These are phyloP conservation scores for Epinephelus moara DNA, from an alignment of 2,113 vertebrate genomes.

Conservation along the genomic window DNA sequence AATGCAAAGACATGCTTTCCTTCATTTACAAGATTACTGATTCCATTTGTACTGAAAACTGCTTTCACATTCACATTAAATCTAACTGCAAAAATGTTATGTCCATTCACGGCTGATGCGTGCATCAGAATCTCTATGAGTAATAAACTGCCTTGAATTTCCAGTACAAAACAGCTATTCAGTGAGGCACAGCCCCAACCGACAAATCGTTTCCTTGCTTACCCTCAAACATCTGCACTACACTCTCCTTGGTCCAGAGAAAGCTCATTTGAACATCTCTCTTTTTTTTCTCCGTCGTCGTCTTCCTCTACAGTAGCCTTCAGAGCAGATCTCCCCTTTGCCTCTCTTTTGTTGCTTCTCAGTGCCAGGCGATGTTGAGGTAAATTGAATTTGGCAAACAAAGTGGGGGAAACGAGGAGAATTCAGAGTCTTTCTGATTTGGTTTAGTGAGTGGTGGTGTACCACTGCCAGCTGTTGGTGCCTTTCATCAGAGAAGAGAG, in stretches of 20 bases:
- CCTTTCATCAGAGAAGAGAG: constrained; percentile 88
- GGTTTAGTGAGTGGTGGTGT: constrained; percentile 90
- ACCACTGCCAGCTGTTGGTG: constrained; percentile 94
- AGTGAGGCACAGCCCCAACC: constrained; percentile 73
- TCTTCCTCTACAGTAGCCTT: constrained; percentile 75
- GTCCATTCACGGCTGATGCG: constrained; percentile 68
- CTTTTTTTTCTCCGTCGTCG: constrained; percentile 45
- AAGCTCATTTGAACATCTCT: constrained; percentile 71
- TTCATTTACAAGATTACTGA: constrained; percentile 79
- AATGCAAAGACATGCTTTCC: constrained; percentile 79
- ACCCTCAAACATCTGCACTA: constrained; percentile 77
- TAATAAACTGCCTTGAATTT: constrained; percentile 75
- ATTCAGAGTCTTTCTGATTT: constrained; percentile 92
- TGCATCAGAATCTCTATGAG: constrained; percentile 71
- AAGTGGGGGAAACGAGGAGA: constrained; percentile 81
- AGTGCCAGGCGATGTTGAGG: constrained; percentile 93
- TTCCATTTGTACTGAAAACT: constrained; percentile 74
- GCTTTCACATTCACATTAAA: constrained; percentile 77
- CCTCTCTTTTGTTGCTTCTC: constrained; percentile 87
- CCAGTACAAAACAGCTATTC: constrained; percentile 74
- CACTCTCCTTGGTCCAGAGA: constrained; percentile 76
- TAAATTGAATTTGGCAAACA: constrained; percentile 97
- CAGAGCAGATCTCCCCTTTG: constrained; percentile 75
- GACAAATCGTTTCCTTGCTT: constrained; percentile 76
- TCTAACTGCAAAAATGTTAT: constrained; percentile 70